Conservation (phyloP, 2,888 invertebrate species). For the Phytoseiulus persimilis region DNA sequence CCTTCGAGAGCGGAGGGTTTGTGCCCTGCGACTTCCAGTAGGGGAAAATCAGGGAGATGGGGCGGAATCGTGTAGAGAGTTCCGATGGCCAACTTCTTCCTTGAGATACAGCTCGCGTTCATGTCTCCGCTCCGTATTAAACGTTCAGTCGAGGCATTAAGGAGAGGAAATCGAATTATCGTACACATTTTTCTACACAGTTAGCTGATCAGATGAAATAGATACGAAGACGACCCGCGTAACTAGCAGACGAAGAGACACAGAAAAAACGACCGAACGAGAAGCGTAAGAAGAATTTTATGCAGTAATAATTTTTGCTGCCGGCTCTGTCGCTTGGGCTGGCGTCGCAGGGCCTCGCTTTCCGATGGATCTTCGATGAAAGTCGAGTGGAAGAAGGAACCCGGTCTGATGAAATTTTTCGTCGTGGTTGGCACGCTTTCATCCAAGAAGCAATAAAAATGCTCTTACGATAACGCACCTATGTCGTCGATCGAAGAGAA, state of each 20-base stretch:
- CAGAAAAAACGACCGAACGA: background rate
- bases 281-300: background rate
- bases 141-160: background rate
- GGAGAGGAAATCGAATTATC: background rate
- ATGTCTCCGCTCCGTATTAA: background rate
- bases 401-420: background rate
- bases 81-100: background rate
- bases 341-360: background rate
- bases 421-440: conserved; percentile 5
- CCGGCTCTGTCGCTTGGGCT: background rate
- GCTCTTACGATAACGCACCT: background rate
- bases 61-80: background rate
- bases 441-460: background rate
- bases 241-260: background rate
- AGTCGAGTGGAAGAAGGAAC: background rate
- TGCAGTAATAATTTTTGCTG: background rate
- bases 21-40: too few relatives aligned
- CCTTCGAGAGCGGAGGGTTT: too few relatives aligned
- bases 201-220: background rate
- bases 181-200: background rate
- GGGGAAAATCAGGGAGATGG: background rate
- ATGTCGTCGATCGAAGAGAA: background rate
- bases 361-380: background rate
- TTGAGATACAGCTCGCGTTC: background rate
- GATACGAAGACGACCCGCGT: background rate